phyloP scores from a whole-genome alignment of 2,797 vertebrate species.

The Syngnathus rostellatus region DNA sequence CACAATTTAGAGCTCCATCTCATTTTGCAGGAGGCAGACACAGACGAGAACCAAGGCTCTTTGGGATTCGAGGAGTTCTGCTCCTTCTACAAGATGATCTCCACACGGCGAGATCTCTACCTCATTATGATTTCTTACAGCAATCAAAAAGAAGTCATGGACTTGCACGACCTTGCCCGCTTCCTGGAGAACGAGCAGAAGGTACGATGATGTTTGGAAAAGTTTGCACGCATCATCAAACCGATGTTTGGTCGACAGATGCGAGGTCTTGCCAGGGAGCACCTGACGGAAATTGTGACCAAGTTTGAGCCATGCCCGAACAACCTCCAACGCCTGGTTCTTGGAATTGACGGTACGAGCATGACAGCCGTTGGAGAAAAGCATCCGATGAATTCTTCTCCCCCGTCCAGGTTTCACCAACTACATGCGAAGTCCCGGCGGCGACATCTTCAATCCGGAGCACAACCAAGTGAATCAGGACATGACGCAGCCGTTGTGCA shows the following conservation, averaged over 20 bases:
- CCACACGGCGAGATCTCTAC: slow-evolving; percentile 88
- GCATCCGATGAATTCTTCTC: neutral
- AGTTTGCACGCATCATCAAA: neutral
- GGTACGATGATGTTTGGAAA: slow-evolving; percentile 52
- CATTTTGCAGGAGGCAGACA: slow-evolving; percentile 78
- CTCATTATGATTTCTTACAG: slow-evolving; percentile 93
- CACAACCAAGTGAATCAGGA: slow-evolving; percentile 87
- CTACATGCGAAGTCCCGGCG: slow-evolving; percentile 86
- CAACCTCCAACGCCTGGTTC: slow-evolving; percentile 76
- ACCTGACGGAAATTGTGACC: slow-evolving; percentile 78
- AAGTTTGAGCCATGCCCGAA: slow-evolving; percentile 89
- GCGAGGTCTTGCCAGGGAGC: slow-evolving; percentile 75
- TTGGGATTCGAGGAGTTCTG: slow-evolving; percentile 93
- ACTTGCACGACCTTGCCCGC: slow-evolving; percentile 72
- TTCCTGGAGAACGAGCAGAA: slow-evolving; percentile 92
- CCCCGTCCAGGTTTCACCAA: slow-evolving; percentile 82
- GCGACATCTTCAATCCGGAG: slow-evolving; percentile 90
- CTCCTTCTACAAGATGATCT: slow-evolving; percentile 95
- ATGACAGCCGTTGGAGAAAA: neutral
- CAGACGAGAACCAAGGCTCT: slow-evolving; percentile 85
- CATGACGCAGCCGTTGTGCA: slow-evolving; percentile 83
- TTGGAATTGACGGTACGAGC: slow-evolving; percentile 88
- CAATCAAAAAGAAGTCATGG: slow-evolving; percentile 88
- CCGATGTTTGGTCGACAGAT: slow-evolving; percentile 66
- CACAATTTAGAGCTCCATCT: neutral